Percentiles rank a stretch among this genome's conserved stretches.
These are phyloP conservation scores for Epinephelus awoara DNA, from an alignment of 2,797 vertebrate genomes.

Conservation along the genomic window DNA sequence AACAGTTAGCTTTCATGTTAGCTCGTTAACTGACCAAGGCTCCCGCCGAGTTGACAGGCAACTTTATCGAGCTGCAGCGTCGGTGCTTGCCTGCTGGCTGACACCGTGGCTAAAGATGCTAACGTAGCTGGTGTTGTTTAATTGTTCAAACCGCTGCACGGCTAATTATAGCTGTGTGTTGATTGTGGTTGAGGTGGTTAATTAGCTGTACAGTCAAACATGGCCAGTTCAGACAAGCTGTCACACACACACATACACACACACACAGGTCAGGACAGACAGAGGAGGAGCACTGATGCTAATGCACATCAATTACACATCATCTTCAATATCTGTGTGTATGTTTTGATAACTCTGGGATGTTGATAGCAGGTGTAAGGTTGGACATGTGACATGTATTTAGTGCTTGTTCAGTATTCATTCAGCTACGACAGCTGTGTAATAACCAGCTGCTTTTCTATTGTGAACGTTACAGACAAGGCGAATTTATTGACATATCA, in stretches of 20 bases:
- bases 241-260: neutral
- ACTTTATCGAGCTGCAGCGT: constrained; percentile 29
- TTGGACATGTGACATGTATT: neutral
- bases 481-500: too few relatives aligned
- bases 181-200: neutral
- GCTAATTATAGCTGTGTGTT: neutral
- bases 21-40: constrained; percentile 8
- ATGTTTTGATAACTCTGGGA: constrained; percentile 6
- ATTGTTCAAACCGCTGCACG: neutral
- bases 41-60: constrained; percentile 31
- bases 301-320: neutral
- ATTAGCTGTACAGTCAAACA: neutral
- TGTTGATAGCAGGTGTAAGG: neutral
- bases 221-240: neutral
- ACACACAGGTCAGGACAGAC: neutral
- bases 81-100: neutral
- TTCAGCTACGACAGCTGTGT: neutral
- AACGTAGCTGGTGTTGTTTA: constrained; percentile 5
- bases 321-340: neutral
- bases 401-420: neutral
- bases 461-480: neutral
- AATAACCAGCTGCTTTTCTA: neutral
- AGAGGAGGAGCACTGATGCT: neutral
- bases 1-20: constrained; percentile 17
- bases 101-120: constrained; percentile 25